Base-by-base conservation (phyloP, 2,113 vertebrate genomes). In the Acinonyx jubatus region DNA sequence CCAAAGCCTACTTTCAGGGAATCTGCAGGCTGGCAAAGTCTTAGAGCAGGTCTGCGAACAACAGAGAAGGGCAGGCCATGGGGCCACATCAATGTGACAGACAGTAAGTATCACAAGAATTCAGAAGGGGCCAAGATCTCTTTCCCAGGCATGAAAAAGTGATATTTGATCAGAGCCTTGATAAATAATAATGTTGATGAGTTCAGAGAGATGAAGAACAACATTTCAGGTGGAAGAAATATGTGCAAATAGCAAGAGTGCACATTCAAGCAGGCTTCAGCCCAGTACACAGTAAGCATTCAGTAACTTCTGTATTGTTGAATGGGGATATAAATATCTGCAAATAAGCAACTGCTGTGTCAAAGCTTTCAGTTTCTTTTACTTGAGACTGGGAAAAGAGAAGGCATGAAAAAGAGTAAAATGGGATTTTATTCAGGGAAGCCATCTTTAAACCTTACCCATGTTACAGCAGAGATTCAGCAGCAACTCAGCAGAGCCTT, bases 61-160 rank as follows among this genome's bases (percentile, higher is more conserved):
- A 33, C 63, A 61, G 11, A 38, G 10, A 6, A 29, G 7, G 23
- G 7, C 1, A 25, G 36, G 2, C 45, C 19, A 48, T 5, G 14
- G 45, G n/a, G 5, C 16, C 36, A 13, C 1, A 8, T 8, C 9
- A 21, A 4, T 5, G 21, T 1, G 3, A 41, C 5, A 15, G 23
- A 55, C 3, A 19, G 4, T 0, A 19, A 15, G 5, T 18, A 13
- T 36, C 27, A 7, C 3, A 4, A 36, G 18, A 52, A 4, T 48
- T 36, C 21, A 36, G 45, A 57, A n/a, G 38, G 36, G 10, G 3
- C 14, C 21, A 74, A 1, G 19, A 33, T 71, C 5, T 38, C 33
- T 9, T 15, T 91, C 13, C 15, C 5, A 10, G 65, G 31, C 15
- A 18, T 36, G 68, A 88, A 55, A 25, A 41, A 86, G 8, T 16